These are phyloP conservation scores for Canis aureus DNA, from an alignment of 2,113 vertebrate species.

Conservation along the genomic window DNA sequence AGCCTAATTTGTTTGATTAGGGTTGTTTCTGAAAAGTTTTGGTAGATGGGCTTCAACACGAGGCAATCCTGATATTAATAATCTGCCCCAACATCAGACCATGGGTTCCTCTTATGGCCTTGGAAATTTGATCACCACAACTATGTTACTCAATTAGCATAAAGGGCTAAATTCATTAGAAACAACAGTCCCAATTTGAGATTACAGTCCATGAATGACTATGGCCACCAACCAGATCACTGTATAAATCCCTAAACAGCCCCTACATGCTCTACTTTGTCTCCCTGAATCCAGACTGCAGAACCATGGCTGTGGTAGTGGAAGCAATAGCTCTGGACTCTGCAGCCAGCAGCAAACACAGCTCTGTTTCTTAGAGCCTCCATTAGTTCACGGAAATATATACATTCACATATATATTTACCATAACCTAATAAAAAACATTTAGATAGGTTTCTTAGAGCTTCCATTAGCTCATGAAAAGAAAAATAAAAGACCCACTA, in stretches of 20 bases:
- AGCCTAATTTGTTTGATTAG: background rate
- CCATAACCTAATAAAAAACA: background rate
- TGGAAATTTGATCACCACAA: background rate
- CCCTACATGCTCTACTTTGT: rapidly evolving
- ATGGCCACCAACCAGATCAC: background rate
- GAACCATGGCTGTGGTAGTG: background rate
- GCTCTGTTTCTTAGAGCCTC: background rate
- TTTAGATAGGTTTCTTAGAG: background rate
- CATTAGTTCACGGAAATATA: background rate
- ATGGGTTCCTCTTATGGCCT: background rate
- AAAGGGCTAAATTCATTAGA: background rate
- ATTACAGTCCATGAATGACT: background rate
- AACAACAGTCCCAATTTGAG: background rate
- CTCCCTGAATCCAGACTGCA: background rate
- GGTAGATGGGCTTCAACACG: background rate
- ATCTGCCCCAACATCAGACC: background rate
- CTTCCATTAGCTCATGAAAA: background rate
- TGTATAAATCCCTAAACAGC: background rate
- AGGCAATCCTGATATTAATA: background rate
- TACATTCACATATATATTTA: background rate
- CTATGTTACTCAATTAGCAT: background rate
- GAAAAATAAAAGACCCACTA: slow-evolving; percentile 3
- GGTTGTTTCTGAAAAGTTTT: background rate
- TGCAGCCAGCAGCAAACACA: rapidly evolving
- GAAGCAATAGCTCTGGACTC: background rate